Conservation (phyloP, 2,797 vertebrate genomes). For the Artibeus lituratus region DNA sequence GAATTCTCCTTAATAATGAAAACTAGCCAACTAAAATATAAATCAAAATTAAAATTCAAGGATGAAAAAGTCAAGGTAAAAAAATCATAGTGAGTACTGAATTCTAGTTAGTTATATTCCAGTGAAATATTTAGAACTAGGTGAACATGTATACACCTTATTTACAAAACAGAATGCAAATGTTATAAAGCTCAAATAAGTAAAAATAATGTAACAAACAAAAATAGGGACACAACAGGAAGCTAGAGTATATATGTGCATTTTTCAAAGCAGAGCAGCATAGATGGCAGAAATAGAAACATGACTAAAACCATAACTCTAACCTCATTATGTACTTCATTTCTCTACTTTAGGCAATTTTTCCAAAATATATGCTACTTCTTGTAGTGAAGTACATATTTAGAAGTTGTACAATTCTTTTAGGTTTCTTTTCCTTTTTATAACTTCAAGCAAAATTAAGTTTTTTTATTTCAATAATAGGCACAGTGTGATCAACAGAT, state of each 20-base stretch:
- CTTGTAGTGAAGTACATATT: neutral
- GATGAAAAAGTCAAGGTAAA: neutral
- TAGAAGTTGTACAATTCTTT: conserved; percentile 23
- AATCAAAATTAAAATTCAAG: conserved; percentile 13
- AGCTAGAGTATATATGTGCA: neutral
- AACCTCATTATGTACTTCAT: neutral
- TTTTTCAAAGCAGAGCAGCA: neutral
- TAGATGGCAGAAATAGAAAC: neutral
- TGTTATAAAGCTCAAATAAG: neutral
- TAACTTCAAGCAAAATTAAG: conserved; percentile 12
- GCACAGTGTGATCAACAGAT: neutral
- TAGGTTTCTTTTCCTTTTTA: neutral
- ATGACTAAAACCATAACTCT: neutral
- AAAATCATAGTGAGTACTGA: neutral
- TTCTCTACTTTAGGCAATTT: neutral
- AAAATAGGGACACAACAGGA: neutral
- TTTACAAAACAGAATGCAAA: conserved; percentile 23
- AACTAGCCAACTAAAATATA: conserved; percentile 3
- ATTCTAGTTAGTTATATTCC: neutral
- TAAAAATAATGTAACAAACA: neutral
- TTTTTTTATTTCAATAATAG: conserved; percentile 21
- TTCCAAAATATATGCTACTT: neutral
- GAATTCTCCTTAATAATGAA: neutral
- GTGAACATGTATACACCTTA: conserved; percentile 6
- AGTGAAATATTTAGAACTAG: neutral